Conservation (phyloP, 2,113 vertebrate species). For the Muntiacus muntjak region DNA sequence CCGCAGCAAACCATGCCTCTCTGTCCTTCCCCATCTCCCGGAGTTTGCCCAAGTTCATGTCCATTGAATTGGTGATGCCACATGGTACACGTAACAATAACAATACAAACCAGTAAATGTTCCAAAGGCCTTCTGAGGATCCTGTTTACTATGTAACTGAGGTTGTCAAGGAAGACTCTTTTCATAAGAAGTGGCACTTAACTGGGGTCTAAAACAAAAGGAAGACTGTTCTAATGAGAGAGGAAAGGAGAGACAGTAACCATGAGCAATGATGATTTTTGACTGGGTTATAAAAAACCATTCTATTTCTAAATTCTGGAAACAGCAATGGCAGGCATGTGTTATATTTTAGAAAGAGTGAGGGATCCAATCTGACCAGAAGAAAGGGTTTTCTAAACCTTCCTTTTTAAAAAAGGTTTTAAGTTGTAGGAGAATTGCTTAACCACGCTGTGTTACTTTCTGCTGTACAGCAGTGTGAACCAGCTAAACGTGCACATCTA, state of each 20-base stretch:
- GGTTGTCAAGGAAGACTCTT: neutral
- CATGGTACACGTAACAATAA: neutral
- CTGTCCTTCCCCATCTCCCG: neutral
- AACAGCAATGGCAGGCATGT: neutral
- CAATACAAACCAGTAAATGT: neutral
- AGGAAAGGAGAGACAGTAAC: neutral
- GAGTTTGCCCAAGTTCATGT: neutral
- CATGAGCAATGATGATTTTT: neutral
- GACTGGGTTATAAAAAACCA: neutral
- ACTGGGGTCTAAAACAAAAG: neutral
- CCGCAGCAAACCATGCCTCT: neutral
- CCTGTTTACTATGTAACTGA: neutral
- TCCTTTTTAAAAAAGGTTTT: neutral
- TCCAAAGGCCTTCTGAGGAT: neutral
- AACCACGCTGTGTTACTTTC: neutral
- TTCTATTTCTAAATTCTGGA: neutral
- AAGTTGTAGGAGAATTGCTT: neutral
- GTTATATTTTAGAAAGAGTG: neutral
- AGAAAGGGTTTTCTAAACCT: neutral
- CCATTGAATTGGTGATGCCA: neutral
- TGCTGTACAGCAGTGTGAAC: neutral
- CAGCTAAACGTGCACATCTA: neutral
- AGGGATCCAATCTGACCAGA: neutral
- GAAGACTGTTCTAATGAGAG: neutral
- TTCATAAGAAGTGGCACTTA: neutral